phyloP scores from a whole-genome alignment of 2,888 invertebrate species.

The Allophyes oxyacanthae region DNA sequence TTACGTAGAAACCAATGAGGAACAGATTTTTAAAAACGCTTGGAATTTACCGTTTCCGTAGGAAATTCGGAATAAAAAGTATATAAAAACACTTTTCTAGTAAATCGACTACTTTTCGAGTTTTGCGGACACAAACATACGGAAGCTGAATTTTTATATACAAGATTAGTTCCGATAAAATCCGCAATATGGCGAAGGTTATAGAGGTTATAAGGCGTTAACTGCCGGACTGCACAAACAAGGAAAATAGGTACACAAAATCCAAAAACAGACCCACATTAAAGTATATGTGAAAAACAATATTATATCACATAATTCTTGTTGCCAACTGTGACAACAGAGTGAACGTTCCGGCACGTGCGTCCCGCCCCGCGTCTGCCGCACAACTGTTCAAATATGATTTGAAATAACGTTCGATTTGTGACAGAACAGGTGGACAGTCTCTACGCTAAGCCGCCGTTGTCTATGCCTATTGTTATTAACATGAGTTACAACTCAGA shows the following conservation, averaged over 20 bases:
- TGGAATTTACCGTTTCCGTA: too few species aligned
- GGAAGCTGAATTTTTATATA: too few species aligned
- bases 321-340: conserved; percentile 46
- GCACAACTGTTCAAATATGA: conserved; percentile 51
- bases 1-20: too few species aligned
- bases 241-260: conserved; percentile 15
- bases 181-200: too few species aligned
- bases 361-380: conserved; percentile 8
- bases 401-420: conserved; percentile 53
- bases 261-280: conserved; percentile 28
- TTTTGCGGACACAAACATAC: too few species aligned
- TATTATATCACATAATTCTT: conserved; percentile 30
- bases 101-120: too few species aligned
- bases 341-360: conserved; percentile 31
- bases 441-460: conserved; percentile 18
- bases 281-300: conserved; percentile 19
- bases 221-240: too few species aligned
- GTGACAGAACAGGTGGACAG: conserved; percentile 49
- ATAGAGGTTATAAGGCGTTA: too few species aligned
- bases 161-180: too few species aligned
- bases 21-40: too few species aligned
- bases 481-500: conserved; percentile 5
- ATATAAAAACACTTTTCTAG: too few species aligned
- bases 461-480: conserved; percentile 45
- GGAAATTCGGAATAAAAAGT: too few species aligned